A percentile compares a stretch with the other conserved stretches of the same genome.
Conservation (phyloP, 2,113 vertebrate genomes). For the Sylvia atricapilla region DNA sequence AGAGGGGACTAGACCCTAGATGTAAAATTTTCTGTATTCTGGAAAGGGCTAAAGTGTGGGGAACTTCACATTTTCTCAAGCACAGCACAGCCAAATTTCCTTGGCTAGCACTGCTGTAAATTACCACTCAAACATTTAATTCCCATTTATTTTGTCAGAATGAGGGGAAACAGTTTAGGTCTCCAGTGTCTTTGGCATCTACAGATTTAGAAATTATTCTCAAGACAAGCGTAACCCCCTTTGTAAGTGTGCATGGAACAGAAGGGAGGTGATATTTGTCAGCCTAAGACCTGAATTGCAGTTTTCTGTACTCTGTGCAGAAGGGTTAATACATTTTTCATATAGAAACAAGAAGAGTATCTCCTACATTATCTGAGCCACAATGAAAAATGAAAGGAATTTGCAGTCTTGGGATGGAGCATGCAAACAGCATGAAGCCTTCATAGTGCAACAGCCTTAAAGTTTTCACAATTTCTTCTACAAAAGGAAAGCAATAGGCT, state of each 20-base stretch:
- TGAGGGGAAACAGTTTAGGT: background rate
- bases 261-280: background rate
- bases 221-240: background rate
- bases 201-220: background rate
- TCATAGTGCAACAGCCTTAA: background rate
- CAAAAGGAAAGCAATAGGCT: background rate
- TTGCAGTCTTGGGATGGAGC: background rate
- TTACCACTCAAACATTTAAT: background rate
- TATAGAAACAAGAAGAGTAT: background rate
- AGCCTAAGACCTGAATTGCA: background rate
- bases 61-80: background rate
- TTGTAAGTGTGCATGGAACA: background rate
- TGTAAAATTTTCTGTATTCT: background rate
- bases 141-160: background rate
- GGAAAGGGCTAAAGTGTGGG: background rate
- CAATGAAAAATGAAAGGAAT: background rate
- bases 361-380: background rate
- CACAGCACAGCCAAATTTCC: background rate
- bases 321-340: background rate
- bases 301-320: background rate
- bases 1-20: background rate
- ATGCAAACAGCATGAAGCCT: background rate
- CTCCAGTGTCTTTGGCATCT: background rate
- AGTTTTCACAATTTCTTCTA: background rate
- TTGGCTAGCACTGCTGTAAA: background rate